These are phyloP conservation scores for Atherinomorus stipes DNA, from an alignment of 2,113 vertebrate species.

Conservation along the genomic window DNA sequence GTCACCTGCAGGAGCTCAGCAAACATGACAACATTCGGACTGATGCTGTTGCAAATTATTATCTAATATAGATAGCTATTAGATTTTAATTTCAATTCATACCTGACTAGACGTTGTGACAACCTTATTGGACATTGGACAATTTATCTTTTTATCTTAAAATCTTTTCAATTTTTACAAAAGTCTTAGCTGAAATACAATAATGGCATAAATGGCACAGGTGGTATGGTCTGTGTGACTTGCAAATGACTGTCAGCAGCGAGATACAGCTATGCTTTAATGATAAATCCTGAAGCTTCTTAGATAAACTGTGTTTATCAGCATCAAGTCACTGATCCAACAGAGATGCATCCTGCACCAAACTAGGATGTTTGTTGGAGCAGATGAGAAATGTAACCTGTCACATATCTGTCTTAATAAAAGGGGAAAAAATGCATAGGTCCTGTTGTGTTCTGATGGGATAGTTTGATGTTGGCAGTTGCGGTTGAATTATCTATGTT, in stretches of 20 bases:
- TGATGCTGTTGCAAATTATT: too few species aligned
- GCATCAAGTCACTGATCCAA: not conserved
- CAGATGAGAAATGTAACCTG: not conserved
- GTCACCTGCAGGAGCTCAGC: too few species aligned
- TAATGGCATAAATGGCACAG: not conserved
- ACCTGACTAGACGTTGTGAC: too few species aligned
- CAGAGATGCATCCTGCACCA: too few species aligned
- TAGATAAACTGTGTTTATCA: too few species aligned
- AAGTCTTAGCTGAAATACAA: not conserved
- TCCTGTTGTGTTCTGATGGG: not conserved
- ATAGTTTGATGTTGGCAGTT: not conserved
- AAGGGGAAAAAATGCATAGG: not conserved
- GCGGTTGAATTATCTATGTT: not conserved
- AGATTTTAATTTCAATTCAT: too few species aligned
- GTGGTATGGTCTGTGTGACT: not conserved
- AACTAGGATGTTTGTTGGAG: too few species aligned
- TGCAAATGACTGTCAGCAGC: not conserved
- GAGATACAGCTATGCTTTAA: not conserved
- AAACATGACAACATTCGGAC: too few species aligned
- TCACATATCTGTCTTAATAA: not conserved
- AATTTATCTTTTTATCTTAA: not conserved
- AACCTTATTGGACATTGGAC: too few species aligned
- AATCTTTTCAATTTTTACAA: slow-evolving; percentile 21
- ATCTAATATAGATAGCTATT: too few species aligned
- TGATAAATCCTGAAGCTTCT: not conserved